Evolutionary conservation across 2,797 vertebrate genomes (phyloP).

Genomic region (Channa striata): DNA sequence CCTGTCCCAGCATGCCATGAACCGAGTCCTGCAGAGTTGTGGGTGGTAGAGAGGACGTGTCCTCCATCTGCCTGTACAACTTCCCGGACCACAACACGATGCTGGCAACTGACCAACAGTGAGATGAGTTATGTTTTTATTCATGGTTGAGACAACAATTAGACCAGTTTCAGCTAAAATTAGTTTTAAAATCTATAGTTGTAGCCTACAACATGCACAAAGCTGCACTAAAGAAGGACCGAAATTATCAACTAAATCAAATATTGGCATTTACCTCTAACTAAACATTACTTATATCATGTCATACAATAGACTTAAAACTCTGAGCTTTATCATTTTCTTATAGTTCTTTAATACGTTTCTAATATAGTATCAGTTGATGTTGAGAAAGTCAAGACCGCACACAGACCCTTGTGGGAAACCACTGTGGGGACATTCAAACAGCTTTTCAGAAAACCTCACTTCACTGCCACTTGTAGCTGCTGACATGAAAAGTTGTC

Average conservation of each 20-base stretch:
- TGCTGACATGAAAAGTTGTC: constrained; percentile 8
- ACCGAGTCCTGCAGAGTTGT: constrained; percentile 48
- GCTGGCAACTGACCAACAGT: constrained; percentile 44
- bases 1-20: constrained; percentile 39
- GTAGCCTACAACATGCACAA: background rate
- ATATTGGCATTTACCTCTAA: too few relatives aligned
- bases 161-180: constrained; percentile 1
- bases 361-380: background rate
- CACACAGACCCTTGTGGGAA: constrained; percentile 23
- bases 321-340: too few relatives aligned
- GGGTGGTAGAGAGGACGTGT: constrained; percentile 61
- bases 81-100: constrained; percentile 31
- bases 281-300: too few relatives aligned
- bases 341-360: too few relatives aligned
- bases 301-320: too few relatives aligned
- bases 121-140: constrained; percentile 16
- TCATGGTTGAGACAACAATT: constrained; percentile 17
- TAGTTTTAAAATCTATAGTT: background rate
- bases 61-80: constrained; percentile 63
- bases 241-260: background rate
- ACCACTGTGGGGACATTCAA: constrained; percentile 4
- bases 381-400: constrained; percentile 10
- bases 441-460: constrained; percentile 3
- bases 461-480: background rate
- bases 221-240: background rate